Conservation (phyloP, 2,113 vertebrate species). For the Acanthisitta chloris region DNA sequence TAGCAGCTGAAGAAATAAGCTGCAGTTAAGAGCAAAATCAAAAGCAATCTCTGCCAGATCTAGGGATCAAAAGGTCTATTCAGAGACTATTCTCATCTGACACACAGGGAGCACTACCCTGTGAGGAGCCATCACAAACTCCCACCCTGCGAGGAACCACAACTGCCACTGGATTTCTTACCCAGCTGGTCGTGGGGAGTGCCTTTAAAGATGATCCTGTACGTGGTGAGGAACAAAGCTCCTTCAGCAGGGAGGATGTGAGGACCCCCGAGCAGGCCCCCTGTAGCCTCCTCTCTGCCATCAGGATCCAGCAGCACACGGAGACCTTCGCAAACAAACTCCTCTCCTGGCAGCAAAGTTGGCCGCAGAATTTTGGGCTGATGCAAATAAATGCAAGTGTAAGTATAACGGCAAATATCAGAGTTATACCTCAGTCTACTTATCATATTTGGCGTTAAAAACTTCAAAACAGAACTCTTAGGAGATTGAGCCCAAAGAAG, state of each 20-base stretch:
- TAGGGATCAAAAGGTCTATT: background rate
- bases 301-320: conserved; percentile 93
- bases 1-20: background rate
- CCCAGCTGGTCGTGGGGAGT: conserved; percentile 93
- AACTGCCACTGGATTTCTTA: conserved; percentile 45
- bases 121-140: background rate
- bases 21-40: background rate
- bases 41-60: background rate
- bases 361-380: conserved; percentile 97
- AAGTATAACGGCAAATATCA: background rate
- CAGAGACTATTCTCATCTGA: background rate
- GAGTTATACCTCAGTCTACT: background rate
- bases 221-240: conserved; percentile 94
- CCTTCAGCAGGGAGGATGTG: conserved; percentile 98
- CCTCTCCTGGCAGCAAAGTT: conserved; percentile 90
- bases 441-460: background rate
- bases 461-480: background rate
- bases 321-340: conserved; percentile 91
- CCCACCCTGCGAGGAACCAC: background rate
- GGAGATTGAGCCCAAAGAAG: background rate
- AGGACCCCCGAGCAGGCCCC: conserved; percentile 91
- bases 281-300: conserved; percentile 92
- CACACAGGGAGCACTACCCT: background rate
- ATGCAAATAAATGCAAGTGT: conserved; percentile 30
- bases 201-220: conserved; percentile 96